Conservation (phyloP, 2,113 vertebrate species). For the Cinclus mexicanus region DNA sequence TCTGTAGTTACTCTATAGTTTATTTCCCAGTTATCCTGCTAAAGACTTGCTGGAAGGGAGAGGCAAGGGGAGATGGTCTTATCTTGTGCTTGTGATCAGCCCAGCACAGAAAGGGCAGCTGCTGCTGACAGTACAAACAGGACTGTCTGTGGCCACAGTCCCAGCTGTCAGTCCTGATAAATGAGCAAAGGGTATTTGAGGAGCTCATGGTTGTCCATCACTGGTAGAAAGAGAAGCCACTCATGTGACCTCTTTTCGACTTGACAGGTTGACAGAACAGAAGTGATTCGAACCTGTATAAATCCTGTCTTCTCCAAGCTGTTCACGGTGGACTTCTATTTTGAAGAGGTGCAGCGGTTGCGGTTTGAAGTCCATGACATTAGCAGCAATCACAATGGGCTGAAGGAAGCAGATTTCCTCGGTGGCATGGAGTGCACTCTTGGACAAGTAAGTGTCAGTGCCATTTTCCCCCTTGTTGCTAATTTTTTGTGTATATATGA, state of each 20-base stretch:
- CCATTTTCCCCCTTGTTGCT: background rate
- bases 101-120: background rate
- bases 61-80: background rate
- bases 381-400: slow-evolving; percentile 88
- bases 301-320: slow-evolving; percentile 94
- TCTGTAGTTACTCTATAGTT: background rate
- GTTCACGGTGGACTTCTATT: slow-evolving; percentile 95
- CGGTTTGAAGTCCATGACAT: slow-evolving; percentile 93
- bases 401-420: slow-evolving; percentile 89
- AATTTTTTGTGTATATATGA: background rate
- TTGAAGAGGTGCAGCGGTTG: slow-evolving; percentile 94
- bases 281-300: slow-evolving; percentile 92
- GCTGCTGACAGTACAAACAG: background rate
- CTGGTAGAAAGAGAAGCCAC: background rate
- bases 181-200: background rate
- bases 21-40: background rate
- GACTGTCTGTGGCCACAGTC: background rate
- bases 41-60: background rate
- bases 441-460: slow-evolving; percentile 81
- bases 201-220: background rate
- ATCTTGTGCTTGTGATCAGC: background rate
- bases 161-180: background rate
- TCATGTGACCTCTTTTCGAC: background rate
- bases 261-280: slow-evolving; percentile 92
- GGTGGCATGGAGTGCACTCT: slow-evolving; percentile 95